Evolutionary conservation across 1,140 invertebrate genomes (phyloP).

Genomic region (Hirudo medicinalis): DNA sequence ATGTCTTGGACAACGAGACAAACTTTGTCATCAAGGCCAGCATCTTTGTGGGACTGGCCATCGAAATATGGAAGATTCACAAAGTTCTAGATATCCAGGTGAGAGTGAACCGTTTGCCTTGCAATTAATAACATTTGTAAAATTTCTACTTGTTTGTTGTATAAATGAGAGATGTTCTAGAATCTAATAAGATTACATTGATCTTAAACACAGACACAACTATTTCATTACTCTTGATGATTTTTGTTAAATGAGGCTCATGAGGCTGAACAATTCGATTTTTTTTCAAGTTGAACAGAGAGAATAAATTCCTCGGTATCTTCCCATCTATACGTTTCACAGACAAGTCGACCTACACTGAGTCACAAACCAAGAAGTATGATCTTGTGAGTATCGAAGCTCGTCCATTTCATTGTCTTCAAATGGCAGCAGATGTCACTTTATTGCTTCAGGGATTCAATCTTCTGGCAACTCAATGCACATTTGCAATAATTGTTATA

Average conservation of each 20-base stretch:
- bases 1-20: slow-evolving; percentile 95
- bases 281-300: slow-evolving; percentile 65
- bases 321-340: slow-evolving; percentile 66
- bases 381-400: slow-evolving; percentile 51
- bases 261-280: slow-evolving; percentile 11
- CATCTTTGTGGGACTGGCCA: slow-evolving; percentile 68
- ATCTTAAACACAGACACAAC: too few species aligned
- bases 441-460: background rate
- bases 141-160: too few species aligned
- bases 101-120: slow-evolving; percentile 3
- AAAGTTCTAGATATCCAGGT: slow-evolving; percentile 58
- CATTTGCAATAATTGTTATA: too few species aligned
- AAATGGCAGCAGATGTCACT: background rate
- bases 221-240: too few species aligned
- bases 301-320: slow-evolving; percentile 59
- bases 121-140: background rate
- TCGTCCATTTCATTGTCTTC: background rate
- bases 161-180: too few species aligned
- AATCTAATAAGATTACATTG: too few species aligned
- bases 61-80: slow-evolving; percentile 98
- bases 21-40: slow-evolving; percentile 78
- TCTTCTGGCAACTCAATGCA: background rate
- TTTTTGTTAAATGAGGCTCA: too few species aligned
- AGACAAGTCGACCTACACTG: slow-evolving; percentile 91
- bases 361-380: slow-evolving; percentile 85